Evolutionary conservation across 2,888 invertebrate species (phyloP).

Genomic region (Synergus gifuensis): DNA sequence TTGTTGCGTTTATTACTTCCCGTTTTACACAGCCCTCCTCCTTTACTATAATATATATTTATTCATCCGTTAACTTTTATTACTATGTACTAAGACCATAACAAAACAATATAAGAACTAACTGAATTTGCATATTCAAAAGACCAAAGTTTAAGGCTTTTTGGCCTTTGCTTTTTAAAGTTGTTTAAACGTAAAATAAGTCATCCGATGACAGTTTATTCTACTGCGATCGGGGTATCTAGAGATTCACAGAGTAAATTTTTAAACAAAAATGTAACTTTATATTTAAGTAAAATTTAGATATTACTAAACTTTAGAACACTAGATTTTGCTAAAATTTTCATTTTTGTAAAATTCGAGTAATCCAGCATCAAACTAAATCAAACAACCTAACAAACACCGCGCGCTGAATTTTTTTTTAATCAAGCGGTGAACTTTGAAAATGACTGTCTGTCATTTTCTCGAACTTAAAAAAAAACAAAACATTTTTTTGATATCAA

Average conservation of each 20-base stretch:
- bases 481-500: not conserved
- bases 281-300: not conserved
- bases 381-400: constrained; percentile 4
- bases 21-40: constrained; percentile 68
- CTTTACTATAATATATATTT: constrained; percentile 52
- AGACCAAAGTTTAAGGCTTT: not conserved
- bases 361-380: constrained; percentile 35
- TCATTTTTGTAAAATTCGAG: not conserved
- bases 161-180: not conserved
- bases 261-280: not conserved
- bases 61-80: constrained; percentile 41
- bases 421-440: not conserved
- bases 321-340: not conserved
- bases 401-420: not conserved
- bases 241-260: constrained; percentile 26
- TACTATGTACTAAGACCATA: constrained; percentile 36
- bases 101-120: constrained; percentile 39
- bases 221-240: not conserved
- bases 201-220: not conserved
- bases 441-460: not conserved
- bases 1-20: constrained; percentile 70
- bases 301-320: not conserved
- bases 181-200: constrained; percentile 3
- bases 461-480: not conserved
- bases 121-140: constrained; percentile 18